A percentile compares a stretch with the other conserved stretches of the same genome.
Conservation (phyloP, 2,888 invertebrate species). For the Linnaemya vulpina region DNA sequence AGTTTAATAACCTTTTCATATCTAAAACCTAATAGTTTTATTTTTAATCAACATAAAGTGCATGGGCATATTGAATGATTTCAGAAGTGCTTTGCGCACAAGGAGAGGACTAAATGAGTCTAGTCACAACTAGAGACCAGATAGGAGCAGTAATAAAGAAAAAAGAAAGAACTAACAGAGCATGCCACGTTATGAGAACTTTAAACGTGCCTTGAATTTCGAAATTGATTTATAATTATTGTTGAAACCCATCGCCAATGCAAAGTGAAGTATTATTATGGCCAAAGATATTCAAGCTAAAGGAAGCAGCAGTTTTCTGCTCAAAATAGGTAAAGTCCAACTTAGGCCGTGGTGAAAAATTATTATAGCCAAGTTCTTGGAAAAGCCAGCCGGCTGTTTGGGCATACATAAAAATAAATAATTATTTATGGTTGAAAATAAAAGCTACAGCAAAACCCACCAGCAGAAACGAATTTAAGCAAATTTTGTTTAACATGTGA, state of each 20-base stretch:
- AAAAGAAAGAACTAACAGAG: conserved; percentile 26
- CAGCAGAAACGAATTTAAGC: neutral
- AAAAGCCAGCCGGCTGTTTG: conserved; percentile 30
- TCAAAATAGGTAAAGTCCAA: conserved; percentile 59
- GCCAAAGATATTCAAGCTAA: neutral
- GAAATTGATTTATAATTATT: conserved; percentile 40
- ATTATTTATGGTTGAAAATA: neutral
- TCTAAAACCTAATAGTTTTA: too few species aligned
- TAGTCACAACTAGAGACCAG: conserved; percentile 35
- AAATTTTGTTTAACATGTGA: neutral
- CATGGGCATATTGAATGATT: conserved; percentile 36
- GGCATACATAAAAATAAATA: conserved; percentile 1
- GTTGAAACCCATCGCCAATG: neutral
- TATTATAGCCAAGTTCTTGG: conserved; percentile 27
- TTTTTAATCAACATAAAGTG: conserved; percentile 5
- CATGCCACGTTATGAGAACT: conserved; percentile 67
- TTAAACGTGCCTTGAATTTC: conserved; percentile 57
- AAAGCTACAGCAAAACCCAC: neutral
- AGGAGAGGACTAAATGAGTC: conserved; percentile 31
- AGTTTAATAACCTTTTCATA: conserved; percentile 67
- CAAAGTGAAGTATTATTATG: conserved; percentile 18
- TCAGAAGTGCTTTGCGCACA: conserved; percentile 32
- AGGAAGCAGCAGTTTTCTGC: conserved; percentile 13
- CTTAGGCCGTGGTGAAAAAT: conserved; percentile 65
- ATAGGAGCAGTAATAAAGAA: neutral